Evolutionary conservation across 2,797 vertebrate genomes (phyloP), one percentile per base, ranked within the genome.

Genomic region (Valencia hispanica): DNA sequence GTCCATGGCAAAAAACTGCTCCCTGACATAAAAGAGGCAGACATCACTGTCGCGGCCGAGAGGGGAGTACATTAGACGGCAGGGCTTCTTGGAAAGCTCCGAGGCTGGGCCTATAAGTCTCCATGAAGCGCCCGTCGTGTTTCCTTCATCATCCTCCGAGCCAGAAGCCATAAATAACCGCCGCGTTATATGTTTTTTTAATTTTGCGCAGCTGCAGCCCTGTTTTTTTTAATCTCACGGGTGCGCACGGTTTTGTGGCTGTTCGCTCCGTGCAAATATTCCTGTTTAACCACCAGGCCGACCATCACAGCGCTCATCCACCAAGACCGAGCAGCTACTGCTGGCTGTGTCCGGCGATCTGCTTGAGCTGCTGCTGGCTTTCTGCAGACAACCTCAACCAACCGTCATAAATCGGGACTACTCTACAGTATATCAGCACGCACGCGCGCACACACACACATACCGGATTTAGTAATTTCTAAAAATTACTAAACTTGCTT

Each of bases 1-100:
- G 79, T 95, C 94, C 95, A 96, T 94, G 8, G 95, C 95, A 68
- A 92, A 94, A 72, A 95, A 96, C 71, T 94, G 94, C 22, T 89
- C 93, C 59, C 91, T 92, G 17, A 92, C 89, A 20, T 88, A 87
- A 83, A 95, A 95, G 74, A 96, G 94, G 74, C 94, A 95, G 55
- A 96, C 89, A 61, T 95, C 94, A 0, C 91, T 84, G 70, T 81
- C 68, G 81, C 14, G 53, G 85, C 95, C 95, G 82, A 93, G 87
- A 72, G 92, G 84, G 71, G 93, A 95, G 89, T 91, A 79, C 77
- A 95, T 74, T 0, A 95, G 72, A 0, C 94, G 89, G 93, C 95
- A 95, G 65, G 83, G 91, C 83, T 86, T 87, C 76, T 84, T 84
- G 83, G 91, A 93, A 43, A 95, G 95, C 91, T 88, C 93, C 78